These are phyloP conservation scores for Episyrphus balteatus DNA, from an alignment of 1,140 invertebrate species.

Conservation along the genomic window DNA sequence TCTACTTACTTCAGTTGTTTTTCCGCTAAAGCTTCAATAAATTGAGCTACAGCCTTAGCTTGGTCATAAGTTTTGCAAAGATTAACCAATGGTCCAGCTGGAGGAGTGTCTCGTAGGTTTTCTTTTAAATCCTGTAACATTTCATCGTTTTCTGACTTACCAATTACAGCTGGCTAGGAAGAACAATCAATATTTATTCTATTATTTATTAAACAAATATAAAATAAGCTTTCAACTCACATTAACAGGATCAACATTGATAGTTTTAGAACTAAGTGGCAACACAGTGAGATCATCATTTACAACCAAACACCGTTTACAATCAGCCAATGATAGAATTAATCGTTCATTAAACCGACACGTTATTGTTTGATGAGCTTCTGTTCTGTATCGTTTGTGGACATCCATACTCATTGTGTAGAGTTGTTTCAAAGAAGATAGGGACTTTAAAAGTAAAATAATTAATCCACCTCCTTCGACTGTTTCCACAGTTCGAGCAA, in stretches of 20 bases:
- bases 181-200: not conserved
- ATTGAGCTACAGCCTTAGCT: slow-evolving; percentile 83
- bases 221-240: slow-evolving; percentile 26
- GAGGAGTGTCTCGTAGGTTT: slow-evolving; percentile 71
- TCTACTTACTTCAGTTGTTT: slow-evolving; percentile 54
- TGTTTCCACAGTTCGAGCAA: slow-evolving; percentile 96
- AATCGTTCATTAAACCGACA: slow-evolving; percentile 96
- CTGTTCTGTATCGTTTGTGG: slow-evolving; percentile 88
- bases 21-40: slow-evolving; percentile 91
- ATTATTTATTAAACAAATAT: no score
- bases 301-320: slow-evolving; percentile 79
- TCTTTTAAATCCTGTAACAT: slow-evolving; percentile 63
- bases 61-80: slow-evolving; percentile 91
- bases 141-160: slow-evolving; percentile 37
- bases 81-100: slow-evolving; percentile 79
- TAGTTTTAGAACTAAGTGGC: slow-evolving; percentile 81
- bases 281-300: slow-evolving; percentile 90
- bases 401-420: slow-evolving; percentile 99
- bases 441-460: slow-evolving; percentile 72
- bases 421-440: slow-evolving; percentile 86
- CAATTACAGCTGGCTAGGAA: slow-evolving; percentile 13
- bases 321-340: slow-evolving; percentile 80
- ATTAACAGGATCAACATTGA: slow-evolving; percentile 61
- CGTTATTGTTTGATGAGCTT: slow-evolving; percentile 85
- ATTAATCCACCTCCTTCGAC: slow-evolving; percentile 96